These are phyloP conservation scores for Colius striatus DNA, from an alignment of 2,113 vertebrate genomes.

Conservation along the genomic window DNA sequence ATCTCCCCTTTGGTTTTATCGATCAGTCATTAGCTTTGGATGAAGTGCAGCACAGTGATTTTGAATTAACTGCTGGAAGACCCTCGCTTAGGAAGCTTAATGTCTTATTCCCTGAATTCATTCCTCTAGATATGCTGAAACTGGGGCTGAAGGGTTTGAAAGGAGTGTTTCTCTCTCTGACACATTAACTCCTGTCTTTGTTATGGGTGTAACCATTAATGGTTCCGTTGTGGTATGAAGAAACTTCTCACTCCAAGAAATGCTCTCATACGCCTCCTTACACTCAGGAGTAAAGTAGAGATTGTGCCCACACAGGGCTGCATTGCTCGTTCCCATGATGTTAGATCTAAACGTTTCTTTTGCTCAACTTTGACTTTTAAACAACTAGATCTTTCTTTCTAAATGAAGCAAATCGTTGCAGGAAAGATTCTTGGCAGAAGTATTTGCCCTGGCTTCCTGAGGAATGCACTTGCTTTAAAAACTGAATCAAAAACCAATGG, in stretches of 20 bases:
- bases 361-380: slow-evolving; percentile 62
- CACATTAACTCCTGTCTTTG: background rate
- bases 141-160: background rate
- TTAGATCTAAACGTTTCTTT: slow-evolving; percentile 31
- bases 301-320: slow-evolving; percentile 3
- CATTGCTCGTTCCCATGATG: slow-evolving; percentile 26
- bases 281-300: background rate
- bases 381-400: slow-evolving; percentile 57
- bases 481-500: slow-evolving; percentile 55
- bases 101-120: background rate
- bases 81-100: background rate
- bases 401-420: slow-evolving; percentile 31
- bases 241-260: slow-evolving; percentile 10
- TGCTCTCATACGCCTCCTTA: background rate
- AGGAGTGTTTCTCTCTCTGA: background rate
- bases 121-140: background rate
- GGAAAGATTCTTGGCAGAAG: slow-evolving; percentile 57
- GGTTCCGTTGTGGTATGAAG: background rate
- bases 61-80: background rate
- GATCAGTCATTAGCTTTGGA: background rate
- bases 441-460: slow-evolving; percentile 40
- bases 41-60: background rate
- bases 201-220: background rate
- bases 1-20: background rate
- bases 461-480: slow-evolving; percentile 48